phyloP scores from a whole-genome alignment of 2,888 invertebrate species.

The Uropetala carovei region DNA sequence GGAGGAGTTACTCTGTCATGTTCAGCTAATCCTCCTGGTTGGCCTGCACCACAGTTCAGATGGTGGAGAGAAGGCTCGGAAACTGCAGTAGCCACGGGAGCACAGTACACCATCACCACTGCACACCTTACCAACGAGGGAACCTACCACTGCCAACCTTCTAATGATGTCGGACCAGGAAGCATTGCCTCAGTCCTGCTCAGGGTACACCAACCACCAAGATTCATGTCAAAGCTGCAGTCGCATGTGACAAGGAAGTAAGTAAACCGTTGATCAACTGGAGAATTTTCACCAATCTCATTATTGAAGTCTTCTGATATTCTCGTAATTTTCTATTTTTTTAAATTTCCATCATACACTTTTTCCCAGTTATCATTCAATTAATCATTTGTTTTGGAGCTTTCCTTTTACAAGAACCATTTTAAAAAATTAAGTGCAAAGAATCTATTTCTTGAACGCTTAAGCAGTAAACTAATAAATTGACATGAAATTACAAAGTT shows the following conservation, averaged over 20 bases:
- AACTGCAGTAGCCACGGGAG: conserved; percentile 85
- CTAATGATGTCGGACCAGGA: conserved; percentile 92
- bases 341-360: not conserved
- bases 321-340: not conserved
- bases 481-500: too few relatives aligned
- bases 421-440: too few relatives aligned
- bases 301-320: not conserved
- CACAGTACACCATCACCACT: conserved; percentile 89
- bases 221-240: conserved; percentile 88
- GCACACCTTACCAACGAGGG: conserved; percentile 92
- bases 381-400: too few relatives aligned
- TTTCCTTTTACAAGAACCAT: too few relatives aligned
- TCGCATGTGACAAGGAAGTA: conserved; percentile 85
- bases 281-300: not conserved
- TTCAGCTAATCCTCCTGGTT: conserved; percentile 92
- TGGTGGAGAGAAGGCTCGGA: conserved; percentile 88
- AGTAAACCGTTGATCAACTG: conserved; percentile 68
- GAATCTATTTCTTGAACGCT: too few relatives aligned
- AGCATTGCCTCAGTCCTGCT: conserved; percentile 89
- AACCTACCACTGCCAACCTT: conserved; percentile 92
- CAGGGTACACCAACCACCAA: conserved; percentile 92
- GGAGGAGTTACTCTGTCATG: conserved; percentile 88
- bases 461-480: too few relatives aligned
- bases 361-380: conserved; percentile 3
- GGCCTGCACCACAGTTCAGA: conserved; percentile 92